Conservation (phyloP, 2,113 vertebrate genomes). For the Climacteris rufus region DNA sequence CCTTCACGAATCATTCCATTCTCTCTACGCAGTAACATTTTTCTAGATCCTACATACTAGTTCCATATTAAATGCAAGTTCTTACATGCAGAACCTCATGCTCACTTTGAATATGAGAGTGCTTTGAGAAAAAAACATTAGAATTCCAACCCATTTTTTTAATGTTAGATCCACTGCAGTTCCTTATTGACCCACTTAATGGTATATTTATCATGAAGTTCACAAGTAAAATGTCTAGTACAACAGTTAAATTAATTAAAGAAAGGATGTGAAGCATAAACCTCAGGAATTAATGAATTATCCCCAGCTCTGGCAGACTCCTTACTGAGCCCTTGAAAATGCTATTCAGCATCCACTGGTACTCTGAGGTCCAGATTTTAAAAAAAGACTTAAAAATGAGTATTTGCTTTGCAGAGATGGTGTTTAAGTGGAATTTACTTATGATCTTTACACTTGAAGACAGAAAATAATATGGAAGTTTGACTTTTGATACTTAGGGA, state of each 20-base stretch:
- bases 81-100: background rate
- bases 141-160: background rate
- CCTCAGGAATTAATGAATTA: background rate
- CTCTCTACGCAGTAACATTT: background rate
- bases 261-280: background rate
- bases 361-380: background rate
- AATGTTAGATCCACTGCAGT: background rate
- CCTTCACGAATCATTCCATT: background rate
- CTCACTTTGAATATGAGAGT: background rate
- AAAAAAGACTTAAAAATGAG: accelerated
- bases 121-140: background rate
- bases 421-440: background rate
- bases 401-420: background rate
- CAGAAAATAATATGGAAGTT: background rate
- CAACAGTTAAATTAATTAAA: background rate
- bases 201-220: background rate
- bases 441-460: background rate
- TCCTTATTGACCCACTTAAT: background rate
- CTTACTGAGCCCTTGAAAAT: background rate
- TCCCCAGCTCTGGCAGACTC: background rate
- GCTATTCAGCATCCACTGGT: background rate
- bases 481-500: background rate
- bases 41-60: background rate
- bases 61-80: background rate
- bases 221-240: background rate